These are phyloP conservation scores for Trissolcus japonicus DNA, from an alignment of 2,888 invertebrate species.

Conservation along the genomic window DNA sequence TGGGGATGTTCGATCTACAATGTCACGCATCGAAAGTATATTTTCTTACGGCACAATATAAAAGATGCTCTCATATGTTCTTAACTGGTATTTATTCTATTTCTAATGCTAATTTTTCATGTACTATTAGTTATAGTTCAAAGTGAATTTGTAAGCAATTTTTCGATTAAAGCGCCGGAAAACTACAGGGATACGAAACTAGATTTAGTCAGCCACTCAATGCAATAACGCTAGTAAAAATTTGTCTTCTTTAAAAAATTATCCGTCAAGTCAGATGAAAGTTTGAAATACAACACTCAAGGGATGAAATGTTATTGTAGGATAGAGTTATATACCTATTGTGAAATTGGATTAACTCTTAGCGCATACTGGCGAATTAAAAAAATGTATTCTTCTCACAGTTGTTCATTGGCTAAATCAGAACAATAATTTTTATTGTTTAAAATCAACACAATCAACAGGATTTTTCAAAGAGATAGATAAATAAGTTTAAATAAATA, in stretches of 20 bases:
- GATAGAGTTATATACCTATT: neutral
- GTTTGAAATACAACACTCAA: constrained; percentile 11
- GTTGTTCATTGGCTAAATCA: no score
- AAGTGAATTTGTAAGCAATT: neutral
- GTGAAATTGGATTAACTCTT: constrained; percentile 20
- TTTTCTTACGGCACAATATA: constrained; percentile 18
- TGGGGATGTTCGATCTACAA: constrained; percentile 30
- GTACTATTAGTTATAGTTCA: neutral
- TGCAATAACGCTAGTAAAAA: constrained; percentile 21
- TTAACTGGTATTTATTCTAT: neutral
- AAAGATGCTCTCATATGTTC: neutral
- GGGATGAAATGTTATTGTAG: constrained; percentile 1
- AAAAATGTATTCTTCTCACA: neutral
- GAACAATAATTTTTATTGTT: neutral
- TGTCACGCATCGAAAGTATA: constrained; percentile 48
- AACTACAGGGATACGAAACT: constrained; percentile 25
- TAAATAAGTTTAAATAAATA: no score
- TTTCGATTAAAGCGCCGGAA: neutral
- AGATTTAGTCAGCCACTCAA: constrained; percentile 43
- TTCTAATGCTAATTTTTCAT: neutral
- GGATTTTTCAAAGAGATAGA: no score
- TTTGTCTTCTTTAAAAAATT: constrained; percentile 26
- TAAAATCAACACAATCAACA: neutral
- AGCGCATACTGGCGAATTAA: constrained; percentile 10
- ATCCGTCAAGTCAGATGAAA: constrained; percentile 15